Evolutionary conservation across 2,888 invertebrate genomes (phyloP), one percentile per base, ranked within the genome.

Genomic region (Standfussiana lucernea): DNA sequence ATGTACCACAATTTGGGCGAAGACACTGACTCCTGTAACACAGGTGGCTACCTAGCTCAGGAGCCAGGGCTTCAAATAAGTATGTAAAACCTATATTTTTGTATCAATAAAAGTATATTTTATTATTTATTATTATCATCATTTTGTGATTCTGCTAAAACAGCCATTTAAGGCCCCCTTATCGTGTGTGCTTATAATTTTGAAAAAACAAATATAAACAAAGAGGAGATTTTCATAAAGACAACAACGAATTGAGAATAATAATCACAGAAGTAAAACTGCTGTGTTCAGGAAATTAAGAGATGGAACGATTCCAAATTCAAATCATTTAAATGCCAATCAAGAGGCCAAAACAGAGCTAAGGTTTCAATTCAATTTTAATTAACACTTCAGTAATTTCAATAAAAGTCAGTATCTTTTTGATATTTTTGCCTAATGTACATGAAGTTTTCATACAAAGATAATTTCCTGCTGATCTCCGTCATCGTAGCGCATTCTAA

Each of bases 261-360:
- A 50, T 24, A 1, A 28, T 47, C 5, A n/a, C 5, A 32, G 2
- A 59, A 59, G 21, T 21, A 13, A 66, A 79, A 56, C 15, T 45
- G 13, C n/a, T 56, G 13, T 37, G 7, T 37, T 69, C 15, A 28
- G 76, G 70, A 71, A 77, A 80, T 80, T n/a, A 40, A 70, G 35
- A 40, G 47, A 59, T 80, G 40, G 4, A n/a, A 15, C 11, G 59
- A 77, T 59, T 59, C 32, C 18, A 70, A 47, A 70, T 47, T 50
- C 11, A 37, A 76, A 76, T n/a, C 21, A 45, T 40, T 56, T 45
- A 7, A n/a, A 32, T 79, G 56, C 7, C 15, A 56, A 10, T 67
- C 32, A 15, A 56, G 13, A 56, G 28, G 56, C 28, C 24, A 56
- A n/a, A 56, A 28, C 28, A 56, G 28, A 7, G 56, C 15, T 15